A percentile compares a stretch with the other conserved stretches of the same genome.
Conservation (phyloP, 2,113 vertebrate genomes). For the Paradisaea rubra region DNA sequence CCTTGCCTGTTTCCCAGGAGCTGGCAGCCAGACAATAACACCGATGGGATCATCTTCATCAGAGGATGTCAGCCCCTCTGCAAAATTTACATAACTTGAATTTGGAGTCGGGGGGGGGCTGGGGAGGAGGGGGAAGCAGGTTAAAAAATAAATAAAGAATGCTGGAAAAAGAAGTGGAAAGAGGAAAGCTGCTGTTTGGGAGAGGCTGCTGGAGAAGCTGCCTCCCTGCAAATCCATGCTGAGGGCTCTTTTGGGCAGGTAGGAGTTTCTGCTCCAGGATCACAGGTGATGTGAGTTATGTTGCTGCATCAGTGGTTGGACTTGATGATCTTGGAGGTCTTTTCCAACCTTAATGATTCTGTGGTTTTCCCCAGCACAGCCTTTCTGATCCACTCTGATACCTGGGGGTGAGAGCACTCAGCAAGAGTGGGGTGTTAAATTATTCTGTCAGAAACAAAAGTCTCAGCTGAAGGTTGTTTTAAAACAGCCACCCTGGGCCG, state of each 20-base stretch:
- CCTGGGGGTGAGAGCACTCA: not conserved
- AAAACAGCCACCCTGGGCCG: not conserved
- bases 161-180: not conserved
- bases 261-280: not conserved
- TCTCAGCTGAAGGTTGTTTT: not conserved
- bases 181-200: not conserved
- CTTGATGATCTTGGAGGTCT: not conserved
- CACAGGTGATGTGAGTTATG: not conserved
- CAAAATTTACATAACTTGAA: conserved; percentile 21
- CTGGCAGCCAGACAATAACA: conserved; percentile 65
- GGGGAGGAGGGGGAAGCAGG: not conserved
- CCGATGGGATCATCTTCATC: conserved; percentile 47
- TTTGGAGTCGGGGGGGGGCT: not conserved
- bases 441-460: conserved; percentile 11
- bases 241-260: not conserved
- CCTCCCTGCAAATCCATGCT: not conserved
- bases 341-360: not conserved
- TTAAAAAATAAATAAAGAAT: not conserved
- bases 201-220: not conserved
- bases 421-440: not conserved
- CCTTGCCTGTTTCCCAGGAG: conserved; percentile 33
- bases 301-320: not conserved
- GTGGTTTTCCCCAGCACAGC: not conserved
- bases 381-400: not conserved
- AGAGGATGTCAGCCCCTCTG: conserved; percentile 49